Evolutionary conservation across 2,888 invertebrate genomes (phyloP), one percentile per base, ranked within the genome.

Genomic region (Polydrusus tereticollis): DNA sequence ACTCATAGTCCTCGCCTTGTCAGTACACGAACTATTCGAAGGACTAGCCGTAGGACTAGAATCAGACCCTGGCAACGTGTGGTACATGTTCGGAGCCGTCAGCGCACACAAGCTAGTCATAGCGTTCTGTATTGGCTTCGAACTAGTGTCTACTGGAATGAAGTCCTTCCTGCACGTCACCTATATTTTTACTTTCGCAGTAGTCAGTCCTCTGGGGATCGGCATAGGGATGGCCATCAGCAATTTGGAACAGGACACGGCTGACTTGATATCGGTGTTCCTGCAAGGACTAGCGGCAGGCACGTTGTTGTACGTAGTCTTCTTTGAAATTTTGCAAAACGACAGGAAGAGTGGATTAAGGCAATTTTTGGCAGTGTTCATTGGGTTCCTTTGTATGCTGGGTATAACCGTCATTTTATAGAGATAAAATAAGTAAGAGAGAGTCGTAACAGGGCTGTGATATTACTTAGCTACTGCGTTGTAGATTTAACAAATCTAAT

Each of bases 271-370:
- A 14, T 91, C 92, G 0, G 91, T 91, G 45, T 87, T 92, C 10
- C 85, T 90, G 12, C 94, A 97, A 87, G 97, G 96, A 2, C 86
- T 98, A 70, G 97, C 98, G 0, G 92, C 94, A 52, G 98, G 98
- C 12, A 98, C 98, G 0, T 89, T 98, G 47, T 87, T 98, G 2
- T 98, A 97, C 86, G 96, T 98, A 14, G 96, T 97, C n/a, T 97
- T 97, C 87, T 97, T 98, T 85, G 98, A 98, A 86, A 94, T 98
- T 65, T 89, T 98, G 80, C 91, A 91, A 50, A 86, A 86, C 43
- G 87, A 88, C 58, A 84, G 86, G 33, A 84, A 81, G 85, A 88
- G 79, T 43, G 94, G 94, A 5, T 85, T 94, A 20, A 80, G 88
- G 23, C 92, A 93, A 75, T 93, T 89, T 82, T 65, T 89, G 0